Evolutionary conservation across 2,888 invertebrate species (phyloP).

Genomic region (Tenthredo scrophulariae): DNA sequence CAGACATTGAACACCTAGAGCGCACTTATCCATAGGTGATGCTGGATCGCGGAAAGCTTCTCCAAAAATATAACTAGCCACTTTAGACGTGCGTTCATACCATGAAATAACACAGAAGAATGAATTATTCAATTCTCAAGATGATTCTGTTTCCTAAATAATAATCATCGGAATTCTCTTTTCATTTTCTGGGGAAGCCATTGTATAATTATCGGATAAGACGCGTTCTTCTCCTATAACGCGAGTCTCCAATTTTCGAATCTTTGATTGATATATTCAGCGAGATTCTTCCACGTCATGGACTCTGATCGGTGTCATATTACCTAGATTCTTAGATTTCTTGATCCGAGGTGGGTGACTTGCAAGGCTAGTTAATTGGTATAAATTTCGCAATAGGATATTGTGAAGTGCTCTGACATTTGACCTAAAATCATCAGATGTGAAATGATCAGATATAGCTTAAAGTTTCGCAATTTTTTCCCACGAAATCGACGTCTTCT

Average conservation of each 20-base stretch:
- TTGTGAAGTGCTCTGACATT: background rate
- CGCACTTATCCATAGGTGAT: background rate
- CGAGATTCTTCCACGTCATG: background rate
- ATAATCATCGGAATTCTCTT: no score
- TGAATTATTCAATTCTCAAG: background rate
- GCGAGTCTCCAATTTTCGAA: background rate
- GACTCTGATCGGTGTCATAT: background rate
- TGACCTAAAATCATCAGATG: slow-evolving; percentile 17
- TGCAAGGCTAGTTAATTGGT: background rate
- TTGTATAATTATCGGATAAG: no score
- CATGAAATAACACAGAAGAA: background rate
- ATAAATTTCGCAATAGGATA: background rate
- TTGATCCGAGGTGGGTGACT: background rate
- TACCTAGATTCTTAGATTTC: background rate
- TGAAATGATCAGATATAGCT: background rate
- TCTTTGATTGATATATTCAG: background rate
- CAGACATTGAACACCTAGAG: slow-evolving; percentile 38
- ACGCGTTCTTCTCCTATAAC: no score
- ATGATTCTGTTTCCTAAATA: background rate
- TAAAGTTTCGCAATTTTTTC: background rate
- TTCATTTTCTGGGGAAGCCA: no score
- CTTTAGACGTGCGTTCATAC: background rate
- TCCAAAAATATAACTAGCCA: background rate
- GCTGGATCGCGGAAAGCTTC: background rate
- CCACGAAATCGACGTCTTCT: background rate